Base-by-base conservation (phyloP, 2,797 vertebrate species). In the Antrozous pallidus region DNA sequence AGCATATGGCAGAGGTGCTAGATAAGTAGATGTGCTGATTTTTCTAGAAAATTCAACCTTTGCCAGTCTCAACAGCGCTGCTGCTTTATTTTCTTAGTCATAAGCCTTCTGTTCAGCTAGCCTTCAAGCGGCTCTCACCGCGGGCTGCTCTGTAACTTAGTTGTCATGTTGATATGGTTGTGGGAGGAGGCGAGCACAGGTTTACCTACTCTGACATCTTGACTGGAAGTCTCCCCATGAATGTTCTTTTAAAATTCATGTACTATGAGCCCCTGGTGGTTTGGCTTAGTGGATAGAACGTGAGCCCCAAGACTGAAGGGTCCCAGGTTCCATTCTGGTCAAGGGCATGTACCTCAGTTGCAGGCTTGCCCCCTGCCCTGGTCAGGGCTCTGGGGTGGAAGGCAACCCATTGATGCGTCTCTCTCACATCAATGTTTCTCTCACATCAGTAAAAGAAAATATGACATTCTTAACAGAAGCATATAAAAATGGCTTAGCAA, bases 381-480 rank as follows among this genome's bases (percentile, higher is more conserved):
- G 56, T 61, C 56, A 31, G 56, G 56, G 26, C 26, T 61, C 56
- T 31, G 12, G 5, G 56, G 12, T 61, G 56, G 56, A 61, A 61
- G 26, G 26, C 56, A 61, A 61, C 26, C 26, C 13, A 61, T 6
- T 61, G 56, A 61, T 61, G 26, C 12, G 0, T 28, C 56, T 61
- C 56, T 58, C 56, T 58, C 56, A 12, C 56, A 58, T 58, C 56
- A 6, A 28, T 28, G 56, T 58, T 12, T 58, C 26, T 6, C 4
- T 56, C 54, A 58, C 56, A 61, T 61, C 58, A 61, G 14, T 13
- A 61, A 61, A 31, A 61, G 58, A 61, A 28, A 33, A 47, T 77
- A 61, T 36, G 47, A 89, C 90, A 73, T 80, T 71, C 91, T 74
- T 63, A 75, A 54, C 33, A 70, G 83, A 94, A 79, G 22, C 70